These are phyloP conservation scores for Suricata suricatta DNA, from an alignment of 2,113 vertebrate genomes.

Conservation along the genomic window DNA sequence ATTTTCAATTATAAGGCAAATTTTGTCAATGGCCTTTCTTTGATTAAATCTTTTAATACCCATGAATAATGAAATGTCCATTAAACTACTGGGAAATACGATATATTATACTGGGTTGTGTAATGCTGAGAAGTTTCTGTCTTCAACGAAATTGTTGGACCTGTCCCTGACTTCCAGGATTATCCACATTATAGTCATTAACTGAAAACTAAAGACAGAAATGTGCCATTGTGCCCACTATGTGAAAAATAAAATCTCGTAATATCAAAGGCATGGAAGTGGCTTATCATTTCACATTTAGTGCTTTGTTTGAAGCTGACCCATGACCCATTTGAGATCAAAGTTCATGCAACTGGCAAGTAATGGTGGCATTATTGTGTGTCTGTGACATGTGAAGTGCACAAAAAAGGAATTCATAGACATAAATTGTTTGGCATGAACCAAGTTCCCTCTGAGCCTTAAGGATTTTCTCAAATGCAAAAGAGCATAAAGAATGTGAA, in stretches of 20 bases:
- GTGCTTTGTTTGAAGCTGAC: conserved; percentile 83
- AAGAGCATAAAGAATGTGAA: conserved; percentile 69
- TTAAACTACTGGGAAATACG: conserved; percentile 58
- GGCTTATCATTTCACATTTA: conserved; percentile 84
- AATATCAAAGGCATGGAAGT: conserved; percentile 86
- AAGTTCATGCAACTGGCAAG: conserved; percentile 85
- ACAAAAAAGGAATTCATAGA: conserved; percentile 87
- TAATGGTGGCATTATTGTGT: conserved; percentile 80
- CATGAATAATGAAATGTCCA: conserved; percentile 66
- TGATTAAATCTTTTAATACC: conserved; percentile 67
- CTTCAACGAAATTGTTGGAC: conserved; percentile 69
- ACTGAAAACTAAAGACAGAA: conserved; percentile 77
- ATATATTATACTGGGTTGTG: not conserved
- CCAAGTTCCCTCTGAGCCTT: conserved; percentile 71
- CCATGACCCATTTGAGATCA: conserved; percentile 81
- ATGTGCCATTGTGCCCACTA: conserved; percentile 76
- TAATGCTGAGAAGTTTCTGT: conserved; percentile 60
- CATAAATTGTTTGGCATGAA: conserved; percentile 77
- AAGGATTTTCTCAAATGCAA: conserved; percentile 71
- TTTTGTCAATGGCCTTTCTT: conserved; percentile 51
- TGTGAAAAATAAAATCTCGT: conserved; percentile 84
- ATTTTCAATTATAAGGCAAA: conserved; percentile 55
- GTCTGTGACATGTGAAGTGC: conserved; percentile 72
- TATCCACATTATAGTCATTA: conserved; percentile 42
- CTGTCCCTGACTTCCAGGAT: conserved; percentile 41